Percentiles rank a stretch among this genome's conserved stretches.
Evolutionary conservation across 2,113 vertebrate genomes (phyloP).

Genomic region (Lichenostomus cassidix): DNA sequence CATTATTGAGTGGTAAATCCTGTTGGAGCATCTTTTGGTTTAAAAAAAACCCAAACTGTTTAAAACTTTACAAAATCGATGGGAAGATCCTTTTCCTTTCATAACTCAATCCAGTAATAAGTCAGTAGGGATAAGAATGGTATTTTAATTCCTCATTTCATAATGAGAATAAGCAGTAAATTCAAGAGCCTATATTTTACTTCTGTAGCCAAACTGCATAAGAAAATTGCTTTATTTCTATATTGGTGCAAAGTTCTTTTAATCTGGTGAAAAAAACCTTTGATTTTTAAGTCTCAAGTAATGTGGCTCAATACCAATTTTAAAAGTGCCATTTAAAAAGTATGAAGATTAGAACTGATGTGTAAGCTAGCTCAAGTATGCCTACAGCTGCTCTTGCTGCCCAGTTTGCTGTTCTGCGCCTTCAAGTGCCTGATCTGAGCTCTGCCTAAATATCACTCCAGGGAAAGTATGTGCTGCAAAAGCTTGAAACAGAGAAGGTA

Average conservation of each 20-base stretch:
- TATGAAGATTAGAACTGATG: not conserved
- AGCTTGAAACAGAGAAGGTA: not conserved
- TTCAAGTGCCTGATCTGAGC: not conserved
- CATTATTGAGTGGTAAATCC: not conserved
- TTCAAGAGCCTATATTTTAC: not conserved
- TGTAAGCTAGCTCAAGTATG: not conserved
- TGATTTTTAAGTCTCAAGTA: not conserved
- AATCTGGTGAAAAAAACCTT: not conserved
- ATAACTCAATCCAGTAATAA: not conserved
- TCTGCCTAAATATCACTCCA: not conserved
- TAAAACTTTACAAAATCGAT: not conserved
- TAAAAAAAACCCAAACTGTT: not conserved
- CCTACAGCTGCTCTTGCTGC: not conserved
- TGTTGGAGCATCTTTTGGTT: not conserved
- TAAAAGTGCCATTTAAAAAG: not conserved
- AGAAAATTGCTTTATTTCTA: not conserved
- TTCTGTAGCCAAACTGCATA: not conserved
- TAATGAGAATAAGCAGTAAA: not conserved
- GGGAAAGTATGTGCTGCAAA: not conserved
- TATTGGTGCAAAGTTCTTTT: not conserved
- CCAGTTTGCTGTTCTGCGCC: not conserved
- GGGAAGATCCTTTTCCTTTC: not conserved
- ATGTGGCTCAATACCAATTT: not conserved
- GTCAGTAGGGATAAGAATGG: not conserved
- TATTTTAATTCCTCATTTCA: not conserved